A percentile compares a stretch with the other conserved stretches of the same genome.
Evolutionary conservation across 2,888 invertebrate genomes (phyloP).

Genomic region (Merodon equestris): DNA sequence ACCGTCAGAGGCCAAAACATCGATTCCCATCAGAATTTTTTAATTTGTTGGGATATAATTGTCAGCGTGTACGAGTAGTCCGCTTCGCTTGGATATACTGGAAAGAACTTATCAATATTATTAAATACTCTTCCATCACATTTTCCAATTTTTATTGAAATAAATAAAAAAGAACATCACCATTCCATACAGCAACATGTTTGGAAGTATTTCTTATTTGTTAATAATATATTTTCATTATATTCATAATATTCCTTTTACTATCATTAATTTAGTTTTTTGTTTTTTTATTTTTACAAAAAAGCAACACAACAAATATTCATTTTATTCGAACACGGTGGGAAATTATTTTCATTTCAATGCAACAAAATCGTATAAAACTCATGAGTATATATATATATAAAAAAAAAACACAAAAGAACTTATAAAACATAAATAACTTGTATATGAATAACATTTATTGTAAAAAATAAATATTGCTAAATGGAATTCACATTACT

Average conservation of each 20-base stretch:
- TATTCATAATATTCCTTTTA: conserved; percentile 38
- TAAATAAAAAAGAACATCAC: conserved; percentile 68
- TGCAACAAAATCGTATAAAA: conserved; percentile 47
- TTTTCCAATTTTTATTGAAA: conserved; percentile 67
- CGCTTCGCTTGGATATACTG: no score
- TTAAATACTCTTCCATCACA: conserved; percentile 1
- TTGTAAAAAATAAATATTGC: conserved; percentile 12
- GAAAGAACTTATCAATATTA: no score
- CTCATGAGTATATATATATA: conserved; percentile 28
- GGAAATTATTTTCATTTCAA: conserved; percentile 67
- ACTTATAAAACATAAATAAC: not conserved
- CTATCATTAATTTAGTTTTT: conserved; percentile 14
- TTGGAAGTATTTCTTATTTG: conserved; percentile 60
- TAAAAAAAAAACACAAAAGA: conserved; percentile 10
- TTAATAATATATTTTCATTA: conserved; percentile 52
- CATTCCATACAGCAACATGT: conserved; percentile 62
- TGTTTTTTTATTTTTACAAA: conserved; percentile 45
- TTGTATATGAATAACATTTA: no score
- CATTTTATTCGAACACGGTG: conserved; percentile 66
- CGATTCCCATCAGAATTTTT: no score
- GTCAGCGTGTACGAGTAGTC: no score
- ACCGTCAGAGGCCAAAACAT: no score
- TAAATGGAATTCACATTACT: conserved; percentile 33
- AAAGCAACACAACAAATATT: conserved; percentile 68
- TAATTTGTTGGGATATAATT: no score